These are phyloP conservation scores for Penaeus monodon DNA, from an alignment of 2,888 invertebrate genomes.

Conservation along the genomic window DNA sequence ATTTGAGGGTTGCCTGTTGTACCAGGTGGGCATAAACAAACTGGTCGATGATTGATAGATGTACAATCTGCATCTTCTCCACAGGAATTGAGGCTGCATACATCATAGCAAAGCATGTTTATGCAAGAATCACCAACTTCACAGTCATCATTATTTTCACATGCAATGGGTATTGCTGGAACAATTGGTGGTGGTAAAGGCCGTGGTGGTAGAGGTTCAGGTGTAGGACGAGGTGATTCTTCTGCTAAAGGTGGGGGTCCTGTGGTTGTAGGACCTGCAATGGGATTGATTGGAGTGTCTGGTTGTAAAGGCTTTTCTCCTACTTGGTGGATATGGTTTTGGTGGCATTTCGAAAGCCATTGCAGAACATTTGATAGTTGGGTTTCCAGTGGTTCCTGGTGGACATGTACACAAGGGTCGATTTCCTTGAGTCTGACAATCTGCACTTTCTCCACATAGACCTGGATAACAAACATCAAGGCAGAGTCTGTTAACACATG, in stretches of 20 bases:
- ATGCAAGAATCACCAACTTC: slow-evolving; percentile 31
- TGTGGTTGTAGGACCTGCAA: slow-evolving; percentile 12
- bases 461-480: slow-evolving; percentile 54
- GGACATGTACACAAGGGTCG: slow-evolving; percentile 81
- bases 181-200: slow-evolving; percentile 31
- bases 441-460: slow-evolving; percentile 78
- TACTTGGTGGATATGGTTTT: slow-evolving; percentile 2
- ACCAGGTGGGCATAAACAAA: slow-evolving; percentile 55
- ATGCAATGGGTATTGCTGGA: slow-evolving; percentile 29
- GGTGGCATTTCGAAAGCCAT: slow-evolving; percentile 9
- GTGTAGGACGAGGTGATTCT: slow-evolving; percentile 6
- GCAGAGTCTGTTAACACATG: slow-evolving; percentile 52
- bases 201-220: slow-evolving; percentile 26
- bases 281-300: not conserved
- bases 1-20: slow-evolving; percentile 72
- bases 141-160: slow-evolving; percentile 50
- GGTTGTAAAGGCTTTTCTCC: not conserved
- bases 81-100: slow-evolving; percentile 81
- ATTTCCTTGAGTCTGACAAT: slow-evolving; percentile 81
- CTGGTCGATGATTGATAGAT: slow-evolving; percentile 77
- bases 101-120: slow-evolving; percentile 69
- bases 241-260: slow-evolving; percentile 11
- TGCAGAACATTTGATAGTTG: slow-evolving; percentile 75
- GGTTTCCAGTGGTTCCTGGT: slow-evolving; percentile 66
- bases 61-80: slow-evolving; percentile 83